Evolutionary conservation across 2,797 vertebrate species (phyloP).

Genomic region (Silurus lanzhouensis): DNA sequence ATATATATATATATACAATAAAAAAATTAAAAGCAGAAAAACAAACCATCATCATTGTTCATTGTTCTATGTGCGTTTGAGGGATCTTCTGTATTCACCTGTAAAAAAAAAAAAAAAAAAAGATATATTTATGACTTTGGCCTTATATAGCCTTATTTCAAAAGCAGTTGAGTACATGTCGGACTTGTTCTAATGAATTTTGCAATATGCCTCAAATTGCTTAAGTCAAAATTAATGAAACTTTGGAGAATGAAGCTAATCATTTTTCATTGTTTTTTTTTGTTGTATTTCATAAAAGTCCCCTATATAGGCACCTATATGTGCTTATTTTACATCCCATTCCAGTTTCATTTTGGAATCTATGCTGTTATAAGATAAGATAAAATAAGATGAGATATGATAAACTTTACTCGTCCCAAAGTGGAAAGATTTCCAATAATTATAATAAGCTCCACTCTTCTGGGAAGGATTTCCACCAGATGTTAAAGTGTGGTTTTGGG

Average conservation of each 20-base stretch:
- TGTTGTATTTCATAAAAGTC: no score
- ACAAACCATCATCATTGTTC: conserved; percentile 19
- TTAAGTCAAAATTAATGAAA: not conserved
- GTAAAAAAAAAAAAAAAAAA: not conserved
- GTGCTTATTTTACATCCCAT: no score
- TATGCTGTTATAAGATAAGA: no score
- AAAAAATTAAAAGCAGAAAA: not conserved
- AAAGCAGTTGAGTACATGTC: not conserved
- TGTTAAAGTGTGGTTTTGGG: not conserved
- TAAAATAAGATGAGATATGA: no score
- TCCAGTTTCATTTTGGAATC: no score
- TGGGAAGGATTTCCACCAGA: not conserved
- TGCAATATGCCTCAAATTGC: not conserved
- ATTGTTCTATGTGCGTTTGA: not conserved
- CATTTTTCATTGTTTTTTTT: no score
- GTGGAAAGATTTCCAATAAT: not conserved
- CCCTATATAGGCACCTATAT: no score
- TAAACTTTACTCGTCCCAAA: no score
- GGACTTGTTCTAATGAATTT: not conserved
- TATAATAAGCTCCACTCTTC: not conserved
- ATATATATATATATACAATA: no score
- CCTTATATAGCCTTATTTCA: not conserved
- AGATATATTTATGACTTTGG: not conserved
- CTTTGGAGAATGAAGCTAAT: no score
- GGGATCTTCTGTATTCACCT: conserved; percentile 16